Percentiles rank a stretch among this genome's conserved stretches.
Evolutionary conservation across 2,797 vertebrate species (phyloP).

Genomic region (Passerculus sandwichensis): DNA sequence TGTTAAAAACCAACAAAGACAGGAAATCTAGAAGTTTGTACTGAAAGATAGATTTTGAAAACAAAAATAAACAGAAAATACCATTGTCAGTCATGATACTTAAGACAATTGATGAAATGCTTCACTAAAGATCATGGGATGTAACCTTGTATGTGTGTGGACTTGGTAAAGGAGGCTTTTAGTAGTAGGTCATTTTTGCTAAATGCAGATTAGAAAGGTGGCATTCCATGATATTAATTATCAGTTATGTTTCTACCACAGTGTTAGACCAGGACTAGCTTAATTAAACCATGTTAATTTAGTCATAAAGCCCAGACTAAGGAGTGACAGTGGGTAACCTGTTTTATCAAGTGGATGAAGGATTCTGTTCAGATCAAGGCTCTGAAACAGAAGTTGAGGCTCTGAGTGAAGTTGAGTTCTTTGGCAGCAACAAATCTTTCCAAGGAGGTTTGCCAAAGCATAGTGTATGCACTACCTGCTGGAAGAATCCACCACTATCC

Average conservation of each 20-base stretch:
- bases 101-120: background rate
- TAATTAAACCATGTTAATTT: background rate
- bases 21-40: conserved; percentile 7
- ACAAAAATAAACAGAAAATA: conserved; percentile 1
- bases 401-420: background rate
- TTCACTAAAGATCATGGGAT: background rate
- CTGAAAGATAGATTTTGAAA: conserved; percentile 18
- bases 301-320: background rate
- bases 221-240: background rate
- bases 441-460: background rate
- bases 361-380: background rate
- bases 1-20: background rate
- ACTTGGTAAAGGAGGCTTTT: background rate
- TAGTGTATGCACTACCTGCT: background rate
- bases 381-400: background rate
- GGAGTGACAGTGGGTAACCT: background rate
- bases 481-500: background rate
- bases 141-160: background rate
- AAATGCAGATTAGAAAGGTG: background rate
- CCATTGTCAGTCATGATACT: background rate
- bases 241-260: background rate
- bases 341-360: background rate
- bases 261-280: background rate
- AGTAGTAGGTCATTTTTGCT: background rate
- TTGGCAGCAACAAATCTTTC: background rate